Conservation (phyloP, 2,888 invertebrate species). For the Noctua fimbriata region DNA sequence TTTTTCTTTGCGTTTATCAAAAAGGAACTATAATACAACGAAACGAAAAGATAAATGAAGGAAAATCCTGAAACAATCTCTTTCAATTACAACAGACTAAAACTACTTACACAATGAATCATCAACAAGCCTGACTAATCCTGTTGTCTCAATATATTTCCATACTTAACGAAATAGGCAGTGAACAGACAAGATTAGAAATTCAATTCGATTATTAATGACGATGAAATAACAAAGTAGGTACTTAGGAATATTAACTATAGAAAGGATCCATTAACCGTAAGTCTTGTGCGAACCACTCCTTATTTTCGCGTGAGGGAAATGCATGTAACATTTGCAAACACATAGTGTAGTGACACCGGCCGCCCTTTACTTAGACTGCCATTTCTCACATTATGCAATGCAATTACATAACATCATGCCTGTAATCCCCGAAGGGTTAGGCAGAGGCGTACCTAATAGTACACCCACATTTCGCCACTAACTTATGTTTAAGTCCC, state of each 20-base stretch:
- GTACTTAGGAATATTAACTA: slow-evolving; percentile 28
- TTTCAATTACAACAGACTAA: slow-evolving; percentile 29
- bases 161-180: slow-evolving; percentile 24
- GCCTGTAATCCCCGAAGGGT: no score
- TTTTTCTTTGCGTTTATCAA: neutral
- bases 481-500: no score
- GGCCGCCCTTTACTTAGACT: slow-evolving; percentile 26
- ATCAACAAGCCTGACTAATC: slow-evolving; percentile 28
- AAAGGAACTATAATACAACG: neutral
- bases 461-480: no score
- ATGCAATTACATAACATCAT: no score
- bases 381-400: neutral
- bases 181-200: slow-evolving; percentile 22
- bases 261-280: slow-evolving; percentile 20
- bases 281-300: slow-evolving; percentile 43
- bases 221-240: slow-evolving; percentile 12
- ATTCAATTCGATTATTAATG: slow-evolving; percentile 13
- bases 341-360: slow-evolving; percentile 18
- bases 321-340: slow-evolving; percentile 48
- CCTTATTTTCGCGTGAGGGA: slow-evolving; percentile 50
- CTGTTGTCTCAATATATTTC: slow-evolving; percentile 29
- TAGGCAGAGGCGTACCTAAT: no score
- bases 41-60: neutral
- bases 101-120: slow-evolving; percentile 30
- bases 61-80: slow-evolving; percentile 3